Evolutionary conservation across 1,140 invertebrate genomes (phyloP), one percentile per base, ranked within the genome.

Genomic region (Drosophila gunungcola): DNA sequence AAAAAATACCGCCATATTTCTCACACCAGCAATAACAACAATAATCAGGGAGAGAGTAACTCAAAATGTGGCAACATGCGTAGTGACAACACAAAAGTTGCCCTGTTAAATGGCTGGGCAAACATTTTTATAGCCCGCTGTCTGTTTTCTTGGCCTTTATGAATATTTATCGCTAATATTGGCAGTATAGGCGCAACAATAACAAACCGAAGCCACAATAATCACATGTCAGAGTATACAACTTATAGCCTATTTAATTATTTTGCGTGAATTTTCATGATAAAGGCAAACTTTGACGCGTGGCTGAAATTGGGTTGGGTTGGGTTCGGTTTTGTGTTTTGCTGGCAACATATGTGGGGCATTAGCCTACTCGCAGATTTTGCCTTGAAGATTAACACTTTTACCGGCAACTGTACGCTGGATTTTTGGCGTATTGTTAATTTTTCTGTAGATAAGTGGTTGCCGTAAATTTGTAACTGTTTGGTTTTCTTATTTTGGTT

Each of bases 141-240:
- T 55, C 39, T 62, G 69, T 79, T 83, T 86, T 78, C 69, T 70
- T 69, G 68, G 68, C 57, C 75, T 82, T 51, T 81, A 81, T 81
- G 78, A 78, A 78, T 78, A 78, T 85, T 85, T 86, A 86, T 85
- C 56, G 73, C 73, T 27, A 56, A 63, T 70, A 86, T 85, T 78
- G 82, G 77, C 74, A 65, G 70, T 73, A 81, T 64, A 25, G 63
- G 38, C 39, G 52, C 58, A 62, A 56, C 63, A 72, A 85, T 58
- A 85, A 69, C 54, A 80, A 61, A 36, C 11, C 11, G 29, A 42
- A 43, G 34, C 43, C 43, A 45, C 60, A 65, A 69, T 67, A 79
- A 79, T 80, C 82, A 81, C 68, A 85, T 83, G 75, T 58, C 49
- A 12, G 63, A 53, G 16, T 48, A 58, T 61, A 51, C 48, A 29